Base-by-base conservation (phyloP, 2,797 vertebrate species). In the Darevskia mixta region DNA sequence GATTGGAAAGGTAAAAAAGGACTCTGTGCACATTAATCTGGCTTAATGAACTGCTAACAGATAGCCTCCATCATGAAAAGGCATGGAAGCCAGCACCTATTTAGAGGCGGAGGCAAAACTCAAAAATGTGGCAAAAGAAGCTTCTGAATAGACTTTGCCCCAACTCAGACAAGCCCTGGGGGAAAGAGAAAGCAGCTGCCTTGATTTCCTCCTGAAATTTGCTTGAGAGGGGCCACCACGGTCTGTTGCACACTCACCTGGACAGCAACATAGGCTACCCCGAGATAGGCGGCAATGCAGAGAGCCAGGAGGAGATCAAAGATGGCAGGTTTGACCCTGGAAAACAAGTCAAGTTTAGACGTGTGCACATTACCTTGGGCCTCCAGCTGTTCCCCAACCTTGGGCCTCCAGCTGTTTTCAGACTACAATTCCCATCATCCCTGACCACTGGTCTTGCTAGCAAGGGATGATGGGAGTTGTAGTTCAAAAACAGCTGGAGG, bases 301-400 rank as follows among this genome's bases (percentile, higher is more conserved):
- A 99, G 96, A 0, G 99, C 99, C 94, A 99, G 95, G 49, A 99
- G 97, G 88, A 99, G 97, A 96, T 99, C 99, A 49, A 99, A 99
- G 94, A 99, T 98, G 2, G 99, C 99, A 0, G 99, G 99, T 93
- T 99, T 99, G 93, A 99, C 99, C 97, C 99, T 99, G 96, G 38
- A 66, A 82, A 84, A 73, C 23, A 1, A 27, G 41, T 1, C 29
- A 25, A 1, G 4, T 49, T 45, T 25, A n/a, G 6, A 41, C 7
- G 15, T 7, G 3, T 2, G 1, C 18, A 55, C 49, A 55, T 55
- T 55, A 15, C 3, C n/a, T n/a, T n/a, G n/a, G n/a, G n/a, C n/a
- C n/a, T n/a, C n/a, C n/a, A n/a, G n/a, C n/a, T n/a, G n/a, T n/a
- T n/a, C n/a, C n/a, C n/a, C n/a, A n/a, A n/a, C n/a, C n/a, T n/a